Evolutionary conservation across 2,797 vertebrate genomes (phyloP), one percentile per base, ranked within the genome.

Genomic region (Trematomus bernacchii): DNA sequence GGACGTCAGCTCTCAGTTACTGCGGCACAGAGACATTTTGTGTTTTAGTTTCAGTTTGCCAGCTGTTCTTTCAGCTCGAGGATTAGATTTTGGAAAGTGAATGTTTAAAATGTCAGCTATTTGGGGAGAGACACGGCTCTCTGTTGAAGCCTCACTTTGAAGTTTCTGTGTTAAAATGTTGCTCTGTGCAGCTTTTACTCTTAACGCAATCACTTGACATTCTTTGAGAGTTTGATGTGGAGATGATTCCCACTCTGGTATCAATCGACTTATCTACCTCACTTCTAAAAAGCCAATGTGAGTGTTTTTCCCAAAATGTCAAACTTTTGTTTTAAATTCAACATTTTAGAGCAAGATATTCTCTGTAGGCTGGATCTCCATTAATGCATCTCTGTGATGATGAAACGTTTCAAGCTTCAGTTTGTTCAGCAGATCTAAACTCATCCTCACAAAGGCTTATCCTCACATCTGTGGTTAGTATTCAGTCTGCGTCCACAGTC

Each of bases 381-480:
- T 69, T n/a, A 30, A 67, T 48, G 14, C 21, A 55, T n/a, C 9
- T 52, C 18, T 60, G 21, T 46, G 53, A 23, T 16, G 40, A 65
- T 44, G 12, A 62, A 71, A 72, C 33, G 10, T 10, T 18, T 52
- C 23, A 2, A 18, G 52, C 44, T 50, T 71, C 46, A 50, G 73
- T 14, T 23, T 66, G 43, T 27, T 27, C 47, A 57, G 7, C 33
- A 37, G 65, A 27, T 51, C 6, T 4, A 27, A 65, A 52, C 33
- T 46, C 8, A 58, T 11, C 6, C 54, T 42, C 64, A 59, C 23
- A 65, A 53, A 85, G 42, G 46, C 21, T 55, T 10, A 18, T 57
- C 57, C 63, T 57, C 40, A 55, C 14, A 69, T 11, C 40, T 27
- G n/a, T 8, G 30, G 57, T 89, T 76, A 80, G 19, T 63, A 82